Evolutionary conservation across 2,113 vertebrate genomes (phyloP), one percentile per base, ranked within the genome.

Genomic region (Rhinichthys klamathensis): DNA sequence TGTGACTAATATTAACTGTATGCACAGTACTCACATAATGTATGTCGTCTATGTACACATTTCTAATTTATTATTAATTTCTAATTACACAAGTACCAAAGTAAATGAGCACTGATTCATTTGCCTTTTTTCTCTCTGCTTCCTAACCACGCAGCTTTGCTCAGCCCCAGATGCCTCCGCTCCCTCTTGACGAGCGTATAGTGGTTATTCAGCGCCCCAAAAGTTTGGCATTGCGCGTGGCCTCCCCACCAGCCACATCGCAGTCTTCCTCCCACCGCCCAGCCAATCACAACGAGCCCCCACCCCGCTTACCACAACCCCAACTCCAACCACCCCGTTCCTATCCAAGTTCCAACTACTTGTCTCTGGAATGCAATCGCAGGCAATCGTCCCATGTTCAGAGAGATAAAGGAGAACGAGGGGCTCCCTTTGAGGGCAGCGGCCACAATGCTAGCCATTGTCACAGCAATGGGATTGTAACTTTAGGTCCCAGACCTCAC

Each of bases 121-220:
- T 80, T 35, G n/a, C 58, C 41, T 84, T n/a, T 67, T 79, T 27
- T 87, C 1, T 87, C 46, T 77, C 79, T 79, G 51, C 78, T 85
- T 63, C 84, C 75, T n/a, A 78, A 88, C 76, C 73, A 70, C 3
- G 87, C 91, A 95, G 94, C 91, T 92, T 89, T 87, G 87, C 92
- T 90, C 92, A 89, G 91, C 93, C 92, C 94, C 95, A 95, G 94
- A 97, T 96, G 96, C 95, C 96, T 94, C 96, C 95, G 69, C 95
- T 95, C 88, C 96, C 94, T 86, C 95, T 97, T 87, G 96, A 97
- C 94, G 96, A 96, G 92, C 96, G 96, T 79, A 95, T 96, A 90
- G 94, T 95, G 89, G 93, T 96, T 84, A 91, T 96, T 90, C 95
- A 96, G 91, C 93, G 93, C 87, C 95, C 95, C 74, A 95, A 95